Evolutionary conservation across 2,797 vertebrate genomes (phyloP).

Genomic region (Acrocephalus scirpaceus): DNA sequence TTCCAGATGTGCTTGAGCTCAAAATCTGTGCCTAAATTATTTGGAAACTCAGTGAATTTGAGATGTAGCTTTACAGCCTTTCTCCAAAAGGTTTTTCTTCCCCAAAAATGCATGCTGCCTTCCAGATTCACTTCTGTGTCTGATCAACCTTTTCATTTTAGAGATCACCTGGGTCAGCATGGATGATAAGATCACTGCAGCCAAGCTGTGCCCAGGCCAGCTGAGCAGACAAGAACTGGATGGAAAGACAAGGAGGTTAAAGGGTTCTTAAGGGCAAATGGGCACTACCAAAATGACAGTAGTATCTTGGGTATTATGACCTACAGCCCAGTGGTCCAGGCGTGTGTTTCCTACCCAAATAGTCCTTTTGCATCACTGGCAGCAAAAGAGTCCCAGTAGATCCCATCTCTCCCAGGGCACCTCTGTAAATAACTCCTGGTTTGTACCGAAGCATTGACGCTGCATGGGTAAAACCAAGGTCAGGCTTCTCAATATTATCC

Average conservation of each 20-base stretch:
- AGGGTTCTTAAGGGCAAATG: neutral
- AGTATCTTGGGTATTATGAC: neutral
- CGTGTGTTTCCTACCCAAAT: neutral
- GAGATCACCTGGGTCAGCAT: neutral
- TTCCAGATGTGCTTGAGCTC: constrained; percentile 18
- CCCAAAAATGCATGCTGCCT: neutral
- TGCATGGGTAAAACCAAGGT: constrained; percentile 23
- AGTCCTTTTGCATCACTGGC: constrained; percentile 25
- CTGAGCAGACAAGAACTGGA: neutral
- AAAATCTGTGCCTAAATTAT: neutral
- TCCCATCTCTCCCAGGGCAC: neutral
- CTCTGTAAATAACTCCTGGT: constrained; percentile 10
- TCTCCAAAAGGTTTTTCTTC: neutral
- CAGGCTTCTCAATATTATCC: neutral
- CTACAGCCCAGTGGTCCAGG: constrained; percentile 18
- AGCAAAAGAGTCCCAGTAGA: constrained; percentile 5
- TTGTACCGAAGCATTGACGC: neutral
- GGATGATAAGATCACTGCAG: neutral
- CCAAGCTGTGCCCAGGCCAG: neutral
- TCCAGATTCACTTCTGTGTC: neutral
- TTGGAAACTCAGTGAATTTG: neutral
- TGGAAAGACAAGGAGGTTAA: neutral
- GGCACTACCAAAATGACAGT: neutral
- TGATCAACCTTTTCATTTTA: neutral
- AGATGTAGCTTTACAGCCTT: neutral